Base-by-base conservation (phyloP, 2,797 vertebrate genomes). In the Australoheros facetus region DNA sequence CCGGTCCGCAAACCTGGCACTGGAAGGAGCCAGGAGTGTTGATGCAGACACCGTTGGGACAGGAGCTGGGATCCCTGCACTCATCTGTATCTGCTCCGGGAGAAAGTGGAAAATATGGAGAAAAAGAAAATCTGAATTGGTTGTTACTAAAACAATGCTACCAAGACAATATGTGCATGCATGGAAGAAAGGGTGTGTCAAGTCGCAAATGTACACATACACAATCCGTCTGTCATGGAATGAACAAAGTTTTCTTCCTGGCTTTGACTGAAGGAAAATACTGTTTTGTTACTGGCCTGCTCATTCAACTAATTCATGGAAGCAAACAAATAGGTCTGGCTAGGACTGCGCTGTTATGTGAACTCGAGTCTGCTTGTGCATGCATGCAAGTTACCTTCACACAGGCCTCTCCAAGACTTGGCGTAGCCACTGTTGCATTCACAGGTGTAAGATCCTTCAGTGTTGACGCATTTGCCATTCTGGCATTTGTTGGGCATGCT, bases 361-460 rank as follows among this genome's bases (percentile, higher is more conserved):
- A 83, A 77, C 42, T 73, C 55, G 39, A 83, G 55, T 75, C 64
- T 60, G 80, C 56, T 60, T 77, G 70, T 87, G 79, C 19, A 42
- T 56, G 16, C 39, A 48, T 57, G 78, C 60, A 26, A 80, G 57
- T 91, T 93, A 98, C 97, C 97, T 97, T 98, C 96, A 7, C 98
- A 99, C 4, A 92, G 93, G 88, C 95, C 97, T 90, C 94, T 95
- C 89, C 87, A 84, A 57, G 95, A 93, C 94, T 96, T 93, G 92
- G 93, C 76, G 78, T 96, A 98, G 87, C 97, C 97, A 5, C 70
- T 88, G 81, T 93, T 95, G 93, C 97, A 99, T 89, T 97, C 94
- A 82, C 98, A 98, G 89, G 66, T 94, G 92, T 97, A 98, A 5
- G 97, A 98, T 55, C 97, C 97, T 0, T 96, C 96, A 0, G 95